A percentile compares a stretch with the other conserved stretches of the same genome.
Evolutionary conservation across 2,888 invertebrate genomes (phyloP).

Genomic region (Eurytoma californica): DNA sequence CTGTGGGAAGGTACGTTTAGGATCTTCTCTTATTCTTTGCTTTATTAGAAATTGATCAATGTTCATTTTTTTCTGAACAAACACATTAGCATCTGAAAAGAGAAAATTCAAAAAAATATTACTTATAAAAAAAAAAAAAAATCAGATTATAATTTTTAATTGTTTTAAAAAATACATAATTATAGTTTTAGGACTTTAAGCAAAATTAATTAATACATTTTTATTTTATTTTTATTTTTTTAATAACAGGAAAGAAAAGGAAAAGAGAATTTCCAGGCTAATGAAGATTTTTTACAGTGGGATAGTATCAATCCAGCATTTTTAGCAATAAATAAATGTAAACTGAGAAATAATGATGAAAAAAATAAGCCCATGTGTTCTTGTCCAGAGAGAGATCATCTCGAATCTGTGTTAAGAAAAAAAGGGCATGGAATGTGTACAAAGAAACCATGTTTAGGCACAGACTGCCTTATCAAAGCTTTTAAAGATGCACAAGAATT

Average conservation of each 20-base stretch:
- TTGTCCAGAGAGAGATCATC: constrained; percentile 58
- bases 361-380: constrained; percentile 46
- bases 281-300: constrained; percentile 27
- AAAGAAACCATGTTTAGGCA: constrained; percentile 62
- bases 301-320: constrained; percentile 28
- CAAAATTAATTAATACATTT: background rate
- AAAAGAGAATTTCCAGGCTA: background rate
- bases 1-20: constrained; percentile 46
- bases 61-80: too few relatives aligned
- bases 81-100: too few relatives aligned
- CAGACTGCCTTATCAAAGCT: constrained; percentile 66
- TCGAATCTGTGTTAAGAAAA: constrained; percentile 36
- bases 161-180: too few relatives aligned
- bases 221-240: background rate
- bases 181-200: too few relatives aligned
- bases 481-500: constrained; percentile 69
- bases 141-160: too few relatives aligned
- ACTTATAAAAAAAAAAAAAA: too few relatives aligned
- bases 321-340: constrained; percentile 44
- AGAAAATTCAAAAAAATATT: too few relatives aligned
- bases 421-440: constrained; percentile 54
- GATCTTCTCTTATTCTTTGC: background rate
- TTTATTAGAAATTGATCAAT: background rate
- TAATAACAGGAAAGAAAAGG: constrained; percentile 17
- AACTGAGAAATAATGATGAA: constrained; percentile 12